A percentile compares a stretch with the other conserved stretches of the same genome.
Conservation (phyloP, 2,113 vertebrate genomes). For the Erpornis zantholeuca region DNA sequence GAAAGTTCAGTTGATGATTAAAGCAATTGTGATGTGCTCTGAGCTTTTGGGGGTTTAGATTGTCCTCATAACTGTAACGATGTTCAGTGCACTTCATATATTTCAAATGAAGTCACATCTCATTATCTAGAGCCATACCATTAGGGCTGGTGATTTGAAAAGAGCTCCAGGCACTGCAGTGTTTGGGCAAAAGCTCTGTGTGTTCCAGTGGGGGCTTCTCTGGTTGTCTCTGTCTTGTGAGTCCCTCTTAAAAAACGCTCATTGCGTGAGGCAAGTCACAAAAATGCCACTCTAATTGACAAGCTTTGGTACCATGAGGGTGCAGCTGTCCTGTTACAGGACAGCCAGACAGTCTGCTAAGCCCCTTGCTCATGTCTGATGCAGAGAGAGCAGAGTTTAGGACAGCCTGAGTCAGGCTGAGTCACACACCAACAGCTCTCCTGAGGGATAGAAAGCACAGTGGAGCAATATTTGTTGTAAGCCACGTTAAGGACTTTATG, state of each 20-base stretch:
- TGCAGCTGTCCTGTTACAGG: neutral
- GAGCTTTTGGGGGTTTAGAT: neutral
- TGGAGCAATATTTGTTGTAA: neutral
- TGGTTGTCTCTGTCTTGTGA: neutral
- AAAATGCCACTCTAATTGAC: accelerated
- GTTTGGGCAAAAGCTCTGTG: neutral
- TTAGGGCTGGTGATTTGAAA: neutral
- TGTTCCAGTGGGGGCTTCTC: neutral
- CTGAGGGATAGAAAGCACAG: neutral
- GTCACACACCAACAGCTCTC: neutral
- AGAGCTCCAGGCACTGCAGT: neutral
- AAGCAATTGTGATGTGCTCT: neutral
- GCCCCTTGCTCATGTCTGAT: neutral
- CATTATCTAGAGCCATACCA: neutral
- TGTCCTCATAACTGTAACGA: neutral
- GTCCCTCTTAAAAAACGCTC: neutral
- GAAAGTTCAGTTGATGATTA: neutral
- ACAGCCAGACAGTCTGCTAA: neutral
- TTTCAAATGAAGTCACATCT: neutral
- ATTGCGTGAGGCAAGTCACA: neutral
- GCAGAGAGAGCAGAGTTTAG: neutral
- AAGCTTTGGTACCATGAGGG: neutral
- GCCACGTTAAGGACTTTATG: neutral
- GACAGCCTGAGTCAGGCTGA: neutral
- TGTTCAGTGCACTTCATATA: neutral